These are phyloP conservation scores for Sanderia malayensis DNA, from an alignment of 30 jellyfish, hydroid and myxozoan species.

Conservation along the genomic window DNA sequence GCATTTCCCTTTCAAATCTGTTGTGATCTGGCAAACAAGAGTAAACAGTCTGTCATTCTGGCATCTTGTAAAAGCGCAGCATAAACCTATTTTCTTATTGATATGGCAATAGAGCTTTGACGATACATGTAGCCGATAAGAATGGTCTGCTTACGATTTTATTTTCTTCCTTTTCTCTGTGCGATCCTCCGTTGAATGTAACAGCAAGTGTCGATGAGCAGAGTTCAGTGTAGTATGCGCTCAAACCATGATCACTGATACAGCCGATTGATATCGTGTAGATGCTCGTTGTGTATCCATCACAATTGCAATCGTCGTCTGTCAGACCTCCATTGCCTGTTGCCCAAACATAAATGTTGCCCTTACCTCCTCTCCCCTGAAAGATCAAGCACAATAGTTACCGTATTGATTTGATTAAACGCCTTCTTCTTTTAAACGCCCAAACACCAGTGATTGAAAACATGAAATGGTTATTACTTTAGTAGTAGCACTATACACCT, in stretches of 20 bases:
- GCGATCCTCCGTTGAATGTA: slow-evolving; percentile 99
- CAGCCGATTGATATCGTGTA: slow-evolving; percentile 98
- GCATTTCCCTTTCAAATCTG: slow-evolving; percentile 93
- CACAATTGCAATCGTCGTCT: slow-evolving; percentile 99
- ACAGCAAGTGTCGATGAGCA: slow-evolving; percentile 99
- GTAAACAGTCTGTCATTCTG: too few relatives aligned
- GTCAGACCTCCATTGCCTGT: slow-evolving; percentile 99
- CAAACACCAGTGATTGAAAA: too few relatives aligned
- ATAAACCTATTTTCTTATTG: too few relatives aligned
- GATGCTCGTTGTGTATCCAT: slow-evolving; percentile 98
- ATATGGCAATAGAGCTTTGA: too few relatives aligned
- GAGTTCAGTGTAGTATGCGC: slow-evolving; percentile 98
- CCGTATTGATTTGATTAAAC: too few relatives aligned
- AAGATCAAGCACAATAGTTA: neutral
- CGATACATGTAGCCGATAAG: too few relatives aligned
- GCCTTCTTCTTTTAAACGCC: too few relatives aligned
- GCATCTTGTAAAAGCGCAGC: too few relatives aligned
- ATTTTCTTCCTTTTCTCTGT: slow-evolving; percentile 96
- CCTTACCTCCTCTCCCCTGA: slow-evolving; percentile 97
- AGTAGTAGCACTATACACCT: too few relatives aligned
- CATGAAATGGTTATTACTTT: too few relatives aligned
- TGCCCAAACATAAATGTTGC: slow-evolving; percentile 99
- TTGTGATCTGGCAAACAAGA: slow-evolving; percentile 86
- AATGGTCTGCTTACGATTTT: slow-evolving; percentile 75
- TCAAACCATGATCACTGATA: slow-evolving; percentile 97